phyloP scores from a whole-genome alignment of 1,140 invertebrate species.

The Liolophura sinensis region DNA sequence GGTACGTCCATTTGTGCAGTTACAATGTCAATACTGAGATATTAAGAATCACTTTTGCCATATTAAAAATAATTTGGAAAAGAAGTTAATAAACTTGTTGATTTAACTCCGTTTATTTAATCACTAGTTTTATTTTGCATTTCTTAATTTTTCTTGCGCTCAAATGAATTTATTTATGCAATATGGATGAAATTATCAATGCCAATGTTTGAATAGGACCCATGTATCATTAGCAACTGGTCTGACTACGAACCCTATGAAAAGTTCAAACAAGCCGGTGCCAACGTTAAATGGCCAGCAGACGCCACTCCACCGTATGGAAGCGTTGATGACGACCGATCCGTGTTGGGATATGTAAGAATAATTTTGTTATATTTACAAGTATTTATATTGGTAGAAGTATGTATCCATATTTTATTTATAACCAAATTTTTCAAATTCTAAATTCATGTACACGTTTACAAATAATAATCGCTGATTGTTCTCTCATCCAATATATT shows the following conservation, averaged over 20 bases:
- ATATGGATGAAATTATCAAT: no score
- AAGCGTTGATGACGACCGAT: constrained; percentile 26
- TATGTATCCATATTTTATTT: no score
- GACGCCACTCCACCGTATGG: constrained; percentile 21
- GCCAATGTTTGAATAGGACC: constrained; percentile 35
- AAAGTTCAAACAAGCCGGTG: constrained; percentile 30
- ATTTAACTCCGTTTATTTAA: neutral
- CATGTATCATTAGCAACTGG: constrained; percentile 44
- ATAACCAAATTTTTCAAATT: no score
- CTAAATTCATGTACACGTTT: no score
- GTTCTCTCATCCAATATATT: no score
- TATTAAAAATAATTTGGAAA: neutral
- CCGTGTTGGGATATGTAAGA: constrained; percentile 51
- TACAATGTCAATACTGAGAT: neutral
- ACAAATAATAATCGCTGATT: no score
- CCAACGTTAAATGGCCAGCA: constrained; percentile 47
- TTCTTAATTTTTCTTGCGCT: neutral
- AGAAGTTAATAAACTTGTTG: neutral
- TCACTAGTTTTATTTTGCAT: neutral
- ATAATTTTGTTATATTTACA: neutral
- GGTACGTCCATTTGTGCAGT: constrained; percentile 23
- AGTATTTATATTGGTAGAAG: no score
- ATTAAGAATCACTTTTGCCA: neutral
- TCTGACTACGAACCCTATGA: constrained; percentile 46
- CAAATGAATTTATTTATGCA: neutral